phyloP scores from a whole-genome alignment of 1,140 invertebrate species.

The Scaptodrosophila lebanonensis region DNA sequence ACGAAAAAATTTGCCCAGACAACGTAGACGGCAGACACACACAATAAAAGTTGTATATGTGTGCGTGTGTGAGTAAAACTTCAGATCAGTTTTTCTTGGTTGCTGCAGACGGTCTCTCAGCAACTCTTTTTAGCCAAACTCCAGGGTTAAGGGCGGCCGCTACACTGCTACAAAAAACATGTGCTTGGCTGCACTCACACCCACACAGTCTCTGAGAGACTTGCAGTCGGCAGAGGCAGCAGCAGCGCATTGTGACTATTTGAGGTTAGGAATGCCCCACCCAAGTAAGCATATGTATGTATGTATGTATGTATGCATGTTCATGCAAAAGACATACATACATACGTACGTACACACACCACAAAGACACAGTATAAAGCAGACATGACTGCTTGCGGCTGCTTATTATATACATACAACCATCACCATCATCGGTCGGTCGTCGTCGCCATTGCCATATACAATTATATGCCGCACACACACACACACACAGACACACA shows the following conservation, averaged over 20 bases:
- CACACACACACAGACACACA: conserved; percentile 18
- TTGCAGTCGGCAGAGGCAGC: conserved; percentile 32
- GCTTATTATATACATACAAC: conserved; percentile 43
- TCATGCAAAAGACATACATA: conserved; percentile 15
- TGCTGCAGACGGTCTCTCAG: conserved; percentile 12
- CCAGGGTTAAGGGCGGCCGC: conserved; percentile 65
- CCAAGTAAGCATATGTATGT: conserved; percentile 50
- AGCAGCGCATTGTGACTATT: conserved; percentile 47
- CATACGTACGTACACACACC: conserved; percentile 16
- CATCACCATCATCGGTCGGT: no score
- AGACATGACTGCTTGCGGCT: conserved; percentile 45
- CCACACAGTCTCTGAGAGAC: conserved; percentile 23
- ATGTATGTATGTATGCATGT: no score
- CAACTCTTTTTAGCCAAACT: conserved; percentile 12
- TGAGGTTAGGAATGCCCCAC: conserved; percentile 75
- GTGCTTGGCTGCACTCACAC: conserved; percentile 42
- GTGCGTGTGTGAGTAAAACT: conserved; percentile 27
- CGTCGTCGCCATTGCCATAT: conserved; percentile 26
- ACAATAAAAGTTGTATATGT: conserved; percentile 22
- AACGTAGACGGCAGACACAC: conserved; percentile 32
- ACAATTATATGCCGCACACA: conserved; percentile 28
- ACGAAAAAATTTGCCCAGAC: conserved; percentile 49
- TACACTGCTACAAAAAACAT: conserved; percentile 47
- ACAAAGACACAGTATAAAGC: conserved; percentile 35
- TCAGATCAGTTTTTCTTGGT: no score